Base-by-base conservation (phyloP, 2,797 vertebrate species). In the Distichodus sexfasciatus region DNA sequence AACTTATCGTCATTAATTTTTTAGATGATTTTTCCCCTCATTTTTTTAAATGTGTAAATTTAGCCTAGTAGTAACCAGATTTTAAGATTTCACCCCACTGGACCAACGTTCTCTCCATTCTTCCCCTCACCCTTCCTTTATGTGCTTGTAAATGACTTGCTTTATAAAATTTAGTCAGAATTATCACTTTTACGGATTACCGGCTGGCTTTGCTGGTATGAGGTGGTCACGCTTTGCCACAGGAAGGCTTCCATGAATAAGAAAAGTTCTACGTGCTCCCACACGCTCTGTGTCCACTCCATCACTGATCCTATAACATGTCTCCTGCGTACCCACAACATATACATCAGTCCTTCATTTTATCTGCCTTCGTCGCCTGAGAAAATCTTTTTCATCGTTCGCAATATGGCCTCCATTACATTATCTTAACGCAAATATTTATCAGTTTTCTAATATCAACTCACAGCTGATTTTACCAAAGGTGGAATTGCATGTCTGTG, bases 401-500 rank as follows among this genome's bases (percentile, higher is more conserved):
- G 31, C 60, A 72, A 81, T 78, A 86, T 84, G 71, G 87, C 89
- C 89, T 91, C 89, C 90, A 87, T 86, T 76, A 90, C 87, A 84
- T 92, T 91, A 88, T 90, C 87, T 82, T 93, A 92, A 82, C 89
- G 88, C 86, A 90, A 84, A 89, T 94, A 93, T 94, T 93, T 94
- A 90, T 88, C 86, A 55, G 83, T 88, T 86, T 86, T 80, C 76
- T 76, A 85, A 94, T 91, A 89, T 87, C 89, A 91, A 91, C 86
- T 93, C 93, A 94, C 94, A 94, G 94, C 91, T 89, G 83, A 89
- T 88, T 91, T 92, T 93, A 88, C 91, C 91, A 88, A 88, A 89
- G 78, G 90, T 92, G 92, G 89, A 94, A 90, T 93, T 95, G 94
- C 94, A 96, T 96, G 95, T 96, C 93, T 96, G 92, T 95, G 94